phyloP scores from a whole-genome alignment of 2,113 vertebrate genomes.

The Cacatua alba region DNA sequence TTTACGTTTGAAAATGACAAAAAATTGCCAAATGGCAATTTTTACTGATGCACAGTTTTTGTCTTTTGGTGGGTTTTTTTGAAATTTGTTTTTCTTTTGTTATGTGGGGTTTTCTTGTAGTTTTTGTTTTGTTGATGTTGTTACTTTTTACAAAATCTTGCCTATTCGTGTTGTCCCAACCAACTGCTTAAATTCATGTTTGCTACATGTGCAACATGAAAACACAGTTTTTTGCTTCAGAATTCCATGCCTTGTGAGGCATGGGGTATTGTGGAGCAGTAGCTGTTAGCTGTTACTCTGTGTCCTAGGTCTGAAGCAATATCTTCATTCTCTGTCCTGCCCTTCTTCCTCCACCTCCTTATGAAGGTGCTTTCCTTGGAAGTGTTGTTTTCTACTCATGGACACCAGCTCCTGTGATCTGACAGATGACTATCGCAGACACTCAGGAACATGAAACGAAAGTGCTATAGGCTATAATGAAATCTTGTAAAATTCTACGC shows the following conservation, averaged over 20 bases:
- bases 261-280: neutral
- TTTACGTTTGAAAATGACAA: neutral
- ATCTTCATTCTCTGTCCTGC: neutral
- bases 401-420: neutral
- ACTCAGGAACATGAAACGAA: neutral
- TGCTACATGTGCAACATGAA: neutral
- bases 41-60: neutral
- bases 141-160: neutral
- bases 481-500: neutral
- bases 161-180: neutral
- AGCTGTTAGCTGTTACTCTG: fast-evolving
- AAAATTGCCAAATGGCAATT: neutral
- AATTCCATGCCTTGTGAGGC: neutral
- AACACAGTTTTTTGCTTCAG: neutral
- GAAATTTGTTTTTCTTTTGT: neutral
- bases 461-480: neutral
- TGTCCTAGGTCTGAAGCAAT: neutral
- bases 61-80: neutral
- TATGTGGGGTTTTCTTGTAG: neutral
- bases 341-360: neutral
- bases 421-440: neutral
- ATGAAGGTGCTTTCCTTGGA: neutral
- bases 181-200: neutral
- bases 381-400: neutral
- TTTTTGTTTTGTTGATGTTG: neutral